Evolutionary conservation across 2,113 vertebrate genomes (phyloP).

Genomic region (Verasper variegatus): DNA sequence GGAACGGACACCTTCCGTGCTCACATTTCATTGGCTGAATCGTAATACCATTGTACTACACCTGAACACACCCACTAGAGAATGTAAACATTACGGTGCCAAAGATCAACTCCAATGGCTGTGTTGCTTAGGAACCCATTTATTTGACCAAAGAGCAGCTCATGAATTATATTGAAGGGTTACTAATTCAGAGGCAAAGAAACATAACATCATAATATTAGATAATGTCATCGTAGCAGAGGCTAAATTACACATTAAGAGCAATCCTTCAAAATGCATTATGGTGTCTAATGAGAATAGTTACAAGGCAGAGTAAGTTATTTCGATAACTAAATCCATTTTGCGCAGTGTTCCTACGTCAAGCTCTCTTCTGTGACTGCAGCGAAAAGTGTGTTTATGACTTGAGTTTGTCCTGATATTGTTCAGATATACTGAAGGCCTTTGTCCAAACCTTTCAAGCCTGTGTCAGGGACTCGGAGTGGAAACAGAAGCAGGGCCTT

Average conservation of each 20-base stretch:
- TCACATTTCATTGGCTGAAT: constrained; percentile 1
- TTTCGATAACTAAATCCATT: neutral
- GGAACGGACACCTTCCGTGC: neutral
- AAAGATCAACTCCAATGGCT: constrained; percentile 11
- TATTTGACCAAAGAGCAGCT: neutral
- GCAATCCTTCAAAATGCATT: neutral
- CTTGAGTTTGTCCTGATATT: neutral
- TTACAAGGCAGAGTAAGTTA: neutral
- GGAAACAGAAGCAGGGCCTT: neutral
- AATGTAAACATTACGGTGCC: neutral
- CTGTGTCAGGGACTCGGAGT: neutral
- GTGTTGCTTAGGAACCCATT: constrained; percentile 5
- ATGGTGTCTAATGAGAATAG: neutral
- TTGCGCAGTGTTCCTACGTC: neutral
- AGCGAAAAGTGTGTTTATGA: neutral
- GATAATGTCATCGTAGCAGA: neutral
- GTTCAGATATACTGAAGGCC: neutral
- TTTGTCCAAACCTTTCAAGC: neutral
- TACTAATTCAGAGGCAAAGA: neutral
- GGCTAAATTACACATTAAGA: neutral
- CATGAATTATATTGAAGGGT: neutral
- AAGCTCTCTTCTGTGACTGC: neutral
- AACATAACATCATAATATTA: neutral
- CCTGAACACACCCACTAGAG: neutral
- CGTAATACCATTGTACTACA: neutral